Evolutionary conservation across 2,888 invertebrate species (phyloP), one percentile per base, ranked within the genome.

Genomic region (Therioaphis trifolii): DNA sequence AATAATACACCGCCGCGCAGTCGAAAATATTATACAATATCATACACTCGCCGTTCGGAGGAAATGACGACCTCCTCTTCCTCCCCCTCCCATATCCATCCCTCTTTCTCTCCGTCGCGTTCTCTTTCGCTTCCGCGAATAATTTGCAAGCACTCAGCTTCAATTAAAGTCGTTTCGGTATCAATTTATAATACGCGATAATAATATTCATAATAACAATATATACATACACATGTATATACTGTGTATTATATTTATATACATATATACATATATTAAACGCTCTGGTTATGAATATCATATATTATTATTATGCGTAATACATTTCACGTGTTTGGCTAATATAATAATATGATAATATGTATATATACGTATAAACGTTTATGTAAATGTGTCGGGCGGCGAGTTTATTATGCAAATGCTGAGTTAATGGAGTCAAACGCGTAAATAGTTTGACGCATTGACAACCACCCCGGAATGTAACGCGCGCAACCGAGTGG

Each of bases 111-210:
- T 2, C 9, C 24, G 24, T 58, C 58, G 1, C 21, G 7, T 35
- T 35, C 3, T 35, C 3, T 7, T 35, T 35, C 35, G 3, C 35
- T 24, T 12, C 12, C 63, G 18, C 4, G 24, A 35, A 66, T 77
- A 68, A 76, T 68, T 72, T 46, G 58, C 58, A 43, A 61, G 58
- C 71, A 72, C 72, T 82, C 82, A 40, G 61, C 40, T 82, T 74
- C 74, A 82, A 82, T 82, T 74, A 74, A 82, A 82, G 63, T 82
- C 82, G 72, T 82, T 52, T 52, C 72, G 63, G 74, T 63, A 82
- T 74, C 82, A 82, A 82, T 82, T 82, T 69, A 66, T 77, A 46
- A 77, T 77, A 66, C 75, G 49, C 77, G 49, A 40, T 68, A 68
- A 66, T 52, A 74, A 27, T 74, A 76, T 76, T 61, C 46, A 29